These are phyloP conservation scores for Melanotaenia nigrans DNA, from an alignment of 2,797 vertebrate genomes.

Conservation along the genomic window DNA sequence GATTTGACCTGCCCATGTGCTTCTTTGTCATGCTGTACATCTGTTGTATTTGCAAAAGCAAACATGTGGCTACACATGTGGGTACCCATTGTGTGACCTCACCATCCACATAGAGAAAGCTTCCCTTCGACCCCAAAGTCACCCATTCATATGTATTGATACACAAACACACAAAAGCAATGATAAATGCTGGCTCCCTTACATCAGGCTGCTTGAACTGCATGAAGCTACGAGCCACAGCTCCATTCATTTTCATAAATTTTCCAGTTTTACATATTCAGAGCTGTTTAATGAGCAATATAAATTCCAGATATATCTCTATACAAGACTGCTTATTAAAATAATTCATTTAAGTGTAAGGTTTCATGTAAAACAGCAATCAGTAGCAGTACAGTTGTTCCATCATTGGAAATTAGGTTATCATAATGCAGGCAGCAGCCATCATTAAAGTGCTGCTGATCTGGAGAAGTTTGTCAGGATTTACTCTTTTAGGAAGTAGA, in stretches of 20 bases:
- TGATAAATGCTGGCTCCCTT: conserved; percentile 26
- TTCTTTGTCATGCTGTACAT: no score
- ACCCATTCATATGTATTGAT: neutral
- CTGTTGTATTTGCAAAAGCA: no score
- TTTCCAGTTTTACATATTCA: conserved; percentile 37
- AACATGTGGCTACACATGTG: no score
- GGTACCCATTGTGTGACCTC: neutral
- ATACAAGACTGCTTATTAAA: conserved; percentile 48
- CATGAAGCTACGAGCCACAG: conserved; percentile 17
- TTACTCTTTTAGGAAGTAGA: conserved; percentile 7
- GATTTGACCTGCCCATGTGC: no score
- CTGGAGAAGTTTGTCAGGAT: conserved; percentile 1
- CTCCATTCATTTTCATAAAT: conserved; percentile 24
- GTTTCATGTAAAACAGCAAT: conserved; percentile 46
- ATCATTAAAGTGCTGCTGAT: neutral
- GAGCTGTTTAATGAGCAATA: conserved; percentile 47
- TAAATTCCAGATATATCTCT: conserved; percentile 34
- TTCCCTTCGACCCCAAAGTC: no score
- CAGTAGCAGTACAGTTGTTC: conserved; percentile 10
- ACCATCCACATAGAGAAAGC: no score
- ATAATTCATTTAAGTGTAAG: conserved; percentile 35
- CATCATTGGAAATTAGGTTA: neutral
- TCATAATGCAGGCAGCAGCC: neutral
- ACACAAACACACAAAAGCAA: conserved; percentile 4
- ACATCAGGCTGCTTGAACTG: conserved; percentile 35